A percentile compares a stretch with the other conserved stretches of the same genome.
These are phyloP conservation scores for Drosophila seguyi DNA, from an alignment of 1,140 invertebrate genomes.

Conservation along the genomic window DNA sequence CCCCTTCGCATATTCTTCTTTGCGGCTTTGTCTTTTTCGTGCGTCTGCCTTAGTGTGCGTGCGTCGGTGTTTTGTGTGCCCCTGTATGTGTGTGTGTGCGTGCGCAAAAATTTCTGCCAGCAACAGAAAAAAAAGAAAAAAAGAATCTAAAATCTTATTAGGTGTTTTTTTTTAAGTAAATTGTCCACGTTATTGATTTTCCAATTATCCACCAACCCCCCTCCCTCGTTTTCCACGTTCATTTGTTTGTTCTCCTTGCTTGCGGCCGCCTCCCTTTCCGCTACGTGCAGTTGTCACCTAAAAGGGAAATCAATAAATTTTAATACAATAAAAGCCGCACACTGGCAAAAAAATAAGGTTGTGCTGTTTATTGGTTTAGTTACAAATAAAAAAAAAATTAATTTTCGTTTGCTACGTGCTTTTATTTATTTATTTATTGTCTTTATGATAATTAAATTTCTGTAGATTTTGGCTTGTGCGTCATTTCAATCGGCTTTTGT, in stretches of 20 bases:
- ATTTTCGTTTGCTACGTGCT: background rate
- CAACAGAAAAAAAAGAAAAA: conserved; percentile 4
- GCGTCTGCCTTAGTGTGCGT: conserved; percentile 32
- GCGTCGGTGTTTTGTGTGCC: conserved; percentile 16
- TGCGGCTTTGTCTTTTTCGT: conserved; percentile 56
- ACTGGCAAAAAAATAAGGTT: conserved; percentile 8
- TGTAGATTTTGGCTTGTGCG: conserved; percentile 6
- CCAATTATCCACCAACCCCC: conserved; percentile 5
- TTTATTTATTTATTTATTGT: conserved; percentile 1
- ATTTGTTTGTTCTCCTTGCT: background rate
- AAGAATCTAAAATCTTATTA: conserved; percentile 42
- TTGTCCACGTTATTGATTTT: conserved; percentile 53
- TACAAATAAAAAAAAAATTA: background rate
- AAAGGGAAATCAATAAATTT: conserved; percentile 73
- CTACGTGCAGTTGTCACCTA: conserved; percentile 58
- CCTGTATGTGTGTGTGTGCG: conserved; percentile 4
- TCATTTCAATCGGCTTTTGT: conserved; percentile 2
- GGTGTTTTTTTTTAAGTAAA: conserved; percentile 33
- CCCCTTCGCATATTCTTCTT: conserved; percentile 27
- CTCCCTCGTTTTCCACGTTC: background rate
- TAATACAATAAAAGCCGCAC: conserved; percentile 55
- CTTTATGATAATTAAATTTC: background rate
- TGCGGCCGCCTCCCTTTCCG: conserved; percentile 2
- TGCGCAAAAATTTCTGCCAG: conserved; percentile 17
- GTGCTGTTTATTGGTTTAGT: background rate